Evolutionary conservation across 2,888 invertebrate species (phyloP).

Genomic region (Thecocarcelia acutangulata): DNA sequence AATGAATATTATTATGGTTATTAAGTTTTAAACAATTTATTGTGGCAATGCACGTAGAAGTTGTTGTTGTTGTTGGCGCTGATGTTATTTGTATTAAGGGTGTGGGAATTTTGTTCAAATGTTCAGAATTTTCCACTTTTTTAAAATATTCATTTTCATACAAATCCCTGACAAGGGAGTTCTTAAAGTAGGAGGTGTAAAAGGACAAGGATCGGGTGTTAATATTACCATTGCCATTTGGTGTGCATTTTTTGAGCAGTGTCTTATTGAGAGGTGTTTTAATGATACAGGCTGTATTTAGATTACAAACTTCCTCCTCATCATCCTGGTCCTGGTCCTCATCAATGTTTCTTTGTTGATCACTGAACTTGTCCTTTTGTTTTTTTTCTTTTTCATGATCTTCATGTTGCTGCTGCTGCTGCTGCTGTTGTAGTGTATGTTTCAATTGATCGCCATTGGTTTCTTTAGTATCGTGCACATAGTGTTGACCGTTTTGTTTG

Average conservation of each 20-base stretch:
- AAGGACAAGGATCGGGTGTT: constrained; percentile 55
- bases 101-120: constrained; percentile 68
- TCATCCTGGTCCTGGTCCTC: constrained; percentile 57
- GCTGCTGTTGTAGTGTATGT: constrained; percentile 60
- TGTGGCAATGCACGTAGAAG: constrained; percentile 56
- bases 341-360: constrained; percentile 2
- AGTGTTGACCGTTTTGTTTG: constrained; percentile 72
- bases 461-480: constrained; percentile 49
- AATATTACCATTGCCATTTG: constrained; percentile 70
- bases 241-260: constrained; percentile 76
- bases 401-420: constrained; percentile 60
- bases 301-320: constrained; percentile 36
- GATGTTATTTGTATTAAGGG: constrained; percentile 69
- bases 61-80: constrained; percentile 77
- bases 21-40: constrained; percentile 79
- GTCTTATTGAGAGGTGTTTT: constrained; percentile 77
- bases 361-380: constrained; percentile 43
- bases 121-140: constrained; percentile 53
- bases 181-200: constrained; percentile 42
- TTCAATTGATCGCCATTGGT: constrained; percentile 62
- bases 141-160: constrained; percentile 27
- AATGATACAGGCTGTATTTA: constrained; percentile 73
- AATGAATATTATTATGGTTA: constrained; percentile 79
- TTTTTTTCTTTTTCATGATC: constrained; percentile 61
- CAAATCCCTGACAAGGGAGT: background rate